These are phyloP conservation scores for Salmo trutta DNA, from an alignment of 2,797 vertebrate genomes.

Conservation along the genomic window DNA sequence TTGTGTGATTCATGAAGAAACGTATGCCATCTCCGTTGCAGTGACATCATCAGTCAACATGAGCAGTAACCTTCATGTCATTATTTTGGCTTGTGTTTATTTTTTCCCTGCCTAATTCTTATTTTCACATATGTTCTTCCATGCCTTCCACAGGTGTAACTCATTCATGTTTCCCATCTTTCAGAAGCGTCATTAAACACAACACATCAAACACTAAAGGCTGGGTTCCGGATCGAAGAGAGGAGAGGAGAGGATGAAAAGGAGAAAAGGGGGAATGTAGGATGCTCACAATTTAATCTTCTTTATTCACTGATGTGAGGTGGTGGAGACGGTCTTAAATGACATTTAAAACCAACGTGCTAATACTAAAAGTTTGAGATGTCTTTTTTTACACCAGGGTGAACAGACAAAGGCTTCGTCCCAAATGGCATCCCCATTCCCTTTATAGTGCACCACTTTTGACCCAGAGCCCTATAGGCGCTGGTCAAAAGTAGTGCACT, in stretches of 20 bases:
- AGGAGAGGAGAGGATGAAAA: slow-evolving; percentile 16
- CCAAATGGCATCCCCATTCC: no score
- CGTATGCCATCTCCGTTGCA: background rate
- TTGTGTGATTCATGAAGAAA: background rate
- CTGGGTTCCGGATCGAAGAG: slow-evolving; percentile 56
- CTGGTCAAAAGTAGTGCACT: no score
- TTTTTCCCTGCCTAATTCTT: background rate
- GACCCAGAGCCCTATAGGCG: no score
- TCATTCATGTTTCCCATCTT: slow-evolving; percentile 18
- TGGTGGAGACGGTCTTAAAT: slow-evolving; percentile 76
- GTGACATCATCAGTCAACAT: background rate
- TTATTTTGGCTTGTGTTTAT: background rate
- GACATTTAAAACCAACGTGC: slow-evolving; percentile 82
- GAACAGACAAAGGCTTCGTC: slow-evolving; percentile 48
- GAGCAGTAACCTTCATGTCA: background rate
- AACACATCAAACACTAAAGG: slow-evolving; percentile 91
- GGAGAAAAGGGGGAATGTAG: slow-evolving; percentile 54
- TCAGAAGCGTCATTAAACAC: slow-evolving; percentile 78
- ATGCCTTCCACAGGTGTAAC: slow-evolving; percentile 1
- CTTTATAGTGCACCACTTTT: no score
- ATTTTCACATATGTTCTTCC: background rate
- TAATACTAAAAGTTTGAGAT: slow-evolving; percentile 75
- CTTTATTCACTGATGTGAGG: slow-evolving; percentile 71
- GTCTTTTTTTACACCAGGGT: slow-evolving; percentile 66
- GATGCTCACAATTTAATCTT: slow-evolving; percentile 88